Evolutionary conservation across 2,113 vertebrate species (phyloP).

Genomic region (Urocitellus parryii): DNA sequence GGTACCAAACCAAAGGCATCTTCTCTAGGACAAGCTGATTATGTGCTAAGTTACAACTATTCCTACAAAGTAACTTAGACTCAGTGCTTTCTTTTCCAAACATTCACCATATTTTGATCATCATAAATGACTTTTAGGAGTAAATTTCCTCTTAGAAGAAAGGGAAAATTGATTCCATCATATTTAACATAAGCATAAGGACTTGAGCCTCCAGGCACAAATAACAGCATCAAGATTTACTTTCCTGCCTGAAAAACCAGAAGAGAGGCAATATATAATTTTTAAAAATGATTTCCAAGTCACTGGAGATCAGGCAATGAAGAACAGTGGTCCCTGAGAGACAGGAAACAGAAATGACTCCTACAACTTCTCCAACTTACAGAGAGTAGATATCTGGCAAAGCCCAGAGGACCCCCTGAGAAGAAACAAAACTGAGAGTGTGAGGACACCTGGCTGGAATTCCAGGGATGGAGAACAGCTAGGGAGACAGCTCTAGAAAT

Average conservation of each 20-base stretch:
- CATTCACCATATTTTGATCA: background rate
- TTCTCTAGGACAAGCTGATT: background rate
- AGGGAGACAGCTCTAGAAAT: background rate
- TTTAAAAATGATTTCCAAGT: background rate
- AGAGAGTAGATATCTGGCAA: background rate
- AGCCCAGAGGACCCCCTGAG: background rate
- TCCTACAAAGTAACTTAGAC: background rate
- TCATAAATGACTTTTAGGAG: background rate
- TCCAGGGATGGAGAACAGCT: background rate
- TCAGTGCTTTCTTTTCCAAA: conserved; percentile 50
- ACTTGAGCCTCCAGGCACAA: background rate
- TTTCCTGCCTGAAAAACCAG: conserved; percentile 1
- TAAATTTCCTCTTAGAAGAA: conserved; percentile 8
- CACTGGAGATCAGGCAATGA: background rate
- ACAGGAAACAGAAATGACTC: background rate
- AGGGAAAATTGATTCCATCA: conserved; percentile 24
- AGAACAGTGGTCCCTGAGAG: background rate
- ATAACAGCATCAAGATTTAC: background rate
- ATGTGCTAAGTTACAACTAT: background rate
- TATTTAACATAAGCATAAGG: background rate
- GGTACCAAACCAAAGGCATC: background rate
- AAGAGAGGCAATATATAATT: background rate
- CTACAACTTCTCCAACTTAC: background rate
- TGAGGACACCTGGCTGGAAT: background rate
- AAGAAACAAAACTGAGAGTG: background rate